Evolutionary conservation across 2,113 vertebrate genomes (phyloP), one percentile per base, ranked within the genome.

Genomic region (Polypterus bichir): DNA sequence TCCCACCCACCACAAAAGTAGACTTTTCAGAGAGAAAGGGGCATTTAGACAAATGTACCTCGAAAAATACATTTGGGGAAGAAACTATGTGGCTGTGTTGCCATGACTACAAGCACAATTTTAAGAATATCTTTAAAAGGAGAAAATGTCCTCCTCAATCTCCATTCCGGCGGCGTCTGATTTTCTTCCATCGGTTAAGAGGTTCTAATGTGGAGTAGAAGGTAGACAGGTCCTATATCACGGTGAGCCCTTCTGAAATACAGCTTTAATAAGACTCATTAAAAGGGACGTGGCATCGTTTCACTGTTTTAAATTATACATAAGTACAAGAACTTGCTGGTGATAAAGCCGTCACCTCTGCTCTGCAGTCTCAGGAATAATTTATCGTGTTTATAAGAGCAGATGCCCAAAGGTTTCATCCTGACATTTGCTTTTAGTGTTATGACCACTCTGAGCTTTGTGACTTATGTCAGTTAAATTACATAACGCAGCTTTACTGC

Each of bases 321-420:
- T 65, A 65, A 65, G 64, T 53, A 47, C 51, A 45, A 59, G 61
- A 59, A 65, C 48, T 48, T 54, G 46, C 53, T 45, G 4, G 59
- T 11, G 44, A 56, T 65, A 65, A 65, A 65, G 53, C 46, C 61
- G 64, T 65, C 64, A 65, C 53, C 56, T 51, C 53, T 7, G 27
- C 47, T 57, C 61, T 65, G 52, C 11, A 5, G 59, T 46, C 57
- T 54, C 59, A 9, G 47, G 59, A 11, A 57, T 52, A 65, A 65
- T 65, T 65, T 65, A 65, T 65, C 57, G 48, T 65, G 60, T 65
- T 65, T 65, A 65, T 65, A 65, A 61, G 64, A 59, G 11, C 5
- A 6, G 47, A 47, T 9, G 47, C 47, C 59, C 47, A 51, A 49
- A 56, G 64, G 59, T 52, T 65, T 48, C 59, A 27, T 49, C 53